A percentile compares a stretch with the other conserved stretches of the same genome.
Conservation (phyloP, 2,113 vertebrate species). For the Stercorarius parasiticus region DNA sequence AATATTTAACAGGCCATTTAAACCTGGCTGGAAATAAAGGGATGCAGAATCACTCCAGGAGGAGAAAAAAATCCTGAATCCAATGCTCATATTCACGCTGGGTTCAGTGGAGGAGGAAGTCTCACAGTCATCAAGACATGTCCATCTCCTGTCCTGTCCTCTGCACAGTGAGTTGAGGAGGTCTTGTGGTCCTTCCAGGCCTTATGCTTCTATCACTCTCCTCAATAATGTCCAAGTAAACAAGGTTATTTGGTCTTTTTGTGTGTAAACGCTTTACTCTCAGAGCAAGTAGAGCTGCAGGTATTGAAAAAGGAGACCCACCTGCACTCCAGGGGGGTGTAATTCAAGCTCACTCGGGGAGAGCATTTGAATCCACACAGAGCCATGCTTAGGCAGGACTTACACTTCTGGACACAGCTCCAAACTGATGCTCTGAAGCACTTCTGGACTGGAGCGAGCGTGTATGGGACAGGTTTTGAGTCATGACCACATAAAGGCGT, state of each 20-base stretch:
- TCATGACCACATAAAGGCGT: accelerated
- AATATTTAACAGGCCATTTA: neutral
- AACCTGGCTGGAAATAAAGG: neutral
- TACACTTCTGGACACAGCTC: neutral
- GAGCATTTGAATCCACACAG: neutral
- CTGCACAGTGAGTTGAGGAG: neutral
- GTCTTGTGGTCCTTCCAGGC: neutral
- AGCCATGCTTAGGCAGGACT: neutral
- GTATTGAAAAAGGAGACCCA: neutral
- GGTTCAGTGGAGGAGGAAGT: neutral
- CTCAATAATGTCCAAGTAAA: neutral
- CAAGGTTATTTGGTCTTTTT: neutral
- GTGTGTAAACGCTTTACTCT: neutral
- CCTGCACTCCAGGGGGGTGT: neutral
- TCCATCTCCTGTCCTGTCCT: neutral
- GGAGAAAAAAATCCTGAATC: neutral
- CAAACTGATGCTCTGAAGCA: neutral
- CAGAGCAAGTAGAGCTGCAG: neutral
- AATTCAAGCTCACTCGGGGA: neutral
- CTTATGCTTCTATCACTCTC: neutral
- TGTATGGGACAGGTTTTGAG: neutral
- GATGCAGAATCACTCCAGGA: neutral
- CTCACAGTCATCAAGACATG: neutral
- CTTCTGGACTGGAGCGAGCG: neutral
- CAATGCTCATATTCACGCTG: neutral